These are phyloP conservation scores for Spongilla lacustris DNA, from an alignment of 37 sponge, comb jelly and placozoan genomes.

Conservation along the genomic window DNA sequence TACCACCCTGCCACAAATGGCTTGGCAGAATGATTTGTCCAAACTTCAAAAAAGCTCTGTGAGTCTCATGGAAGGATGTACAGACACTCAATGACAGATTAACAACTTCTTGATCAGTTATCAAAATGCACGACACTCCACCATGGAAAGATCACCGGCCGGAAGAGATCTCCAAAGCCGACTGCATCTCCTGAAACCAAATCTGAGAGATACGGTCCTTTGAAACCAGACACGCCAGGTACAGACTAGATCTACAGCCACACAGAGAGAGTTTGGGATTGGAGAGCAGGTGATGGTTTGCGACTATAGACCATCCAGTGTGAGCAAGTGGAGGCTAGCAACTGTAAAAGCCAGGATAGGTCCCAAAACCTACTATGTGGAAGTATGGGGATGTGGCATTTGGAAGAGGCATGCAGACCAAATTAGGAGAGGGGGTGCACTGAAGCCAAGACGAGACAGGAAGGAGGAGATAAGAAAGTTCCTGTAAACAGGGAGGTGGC, in stretches of 20 bases:
- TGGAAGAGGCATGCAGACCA: background rate
- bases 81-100: background rate
- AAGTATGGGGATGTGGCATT: background rate
- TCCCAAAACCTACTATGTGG: background rate
- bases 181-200: conserved; percentile 11
- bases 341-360: background rate
- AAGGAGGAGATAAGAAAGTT: too few species aligned
- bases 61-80: background rate
- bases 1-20: conserved; percentile 60
- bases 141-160: conserved; percentile 1
- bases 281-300: background rate
- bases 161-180: conserved; percentile 5
- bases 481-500: too few species aligned
- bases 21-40: conserved; percentile 46
- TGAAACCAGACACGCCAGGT: background rate
- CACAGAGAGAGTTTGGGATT: background rate
- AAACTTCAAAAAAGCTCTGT: conserved; percentile 32
- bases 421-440: background rate
- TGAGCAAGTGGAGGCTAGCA: background rate
- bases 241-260: background rate
- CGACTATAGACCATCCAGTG: background rate
- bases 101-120: conserved; percentile 8
- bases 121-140: conserved; percentile 27
- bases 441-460: background rate
- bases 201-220: background rate